Evolutionary conservation across 1,140 invertebrate genomes (phyloP).

Genomic region (Lepidurus packardi): DNA sequence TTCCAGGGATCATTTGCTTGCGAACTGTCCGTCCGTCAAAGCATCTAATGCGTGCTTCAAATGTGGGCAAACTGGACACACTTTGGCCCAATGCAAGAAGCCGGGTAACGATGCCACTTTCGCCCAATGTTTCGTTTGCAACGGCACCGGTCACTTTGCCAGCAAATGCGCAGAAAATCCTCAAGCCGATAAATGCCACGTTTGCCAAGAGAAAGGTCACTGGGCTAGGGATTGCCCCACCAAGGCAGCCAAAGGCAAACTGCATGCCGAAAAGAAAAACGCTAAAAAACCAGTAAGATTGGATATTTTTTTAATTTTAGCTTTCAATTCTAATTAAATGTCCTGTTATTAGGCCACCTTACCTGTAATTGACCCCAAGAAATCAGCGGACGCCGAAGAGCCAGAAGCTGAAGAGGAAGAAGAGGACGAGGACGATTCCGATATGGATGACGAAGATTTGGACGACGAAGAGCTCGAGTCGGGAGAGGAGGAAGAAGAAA

Average conservation of each 20-base stretch:
- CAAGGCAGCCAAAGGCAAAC: background rate
- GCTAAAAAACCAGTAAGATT: background rate
- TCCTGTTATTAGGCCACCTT: background rate
- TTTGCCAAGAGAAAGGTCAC: conserved; percentile 8
- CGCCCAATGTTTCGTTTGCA: background rate
- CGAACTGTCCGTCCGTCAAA: background rate
- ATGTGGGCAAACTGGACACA: background rate
- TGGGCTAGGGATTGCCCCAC: background rate
- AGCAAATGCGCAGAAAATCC: background rate
- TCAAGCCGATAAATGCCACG: background rate
- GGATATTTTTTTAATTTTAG: background rate
- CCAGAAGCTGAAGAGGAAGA: background rate
- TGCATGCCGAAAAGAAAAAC: background rate
- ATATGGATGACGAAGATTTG: background rate
- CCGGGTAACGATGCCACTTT: background rate
- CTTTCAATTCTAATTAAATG: background rate
- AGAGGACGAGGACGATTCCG: background rate
- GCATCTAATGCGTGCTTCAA: background rate
- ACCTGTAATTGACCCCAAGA: background rate
- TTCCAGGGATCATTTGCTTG: background rate
- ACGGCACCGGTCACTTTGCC: background rate
- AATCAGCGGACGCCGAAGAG: background rate
- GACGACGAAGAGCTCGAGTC: background rate
- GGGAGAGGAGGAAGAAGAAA: background rate
- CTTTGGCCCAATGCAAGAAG: background rate